Base-by-base conservation (phyloP, 2,797 vertebrate genomes). In the Macrochelys suwanniensis region DNA sequence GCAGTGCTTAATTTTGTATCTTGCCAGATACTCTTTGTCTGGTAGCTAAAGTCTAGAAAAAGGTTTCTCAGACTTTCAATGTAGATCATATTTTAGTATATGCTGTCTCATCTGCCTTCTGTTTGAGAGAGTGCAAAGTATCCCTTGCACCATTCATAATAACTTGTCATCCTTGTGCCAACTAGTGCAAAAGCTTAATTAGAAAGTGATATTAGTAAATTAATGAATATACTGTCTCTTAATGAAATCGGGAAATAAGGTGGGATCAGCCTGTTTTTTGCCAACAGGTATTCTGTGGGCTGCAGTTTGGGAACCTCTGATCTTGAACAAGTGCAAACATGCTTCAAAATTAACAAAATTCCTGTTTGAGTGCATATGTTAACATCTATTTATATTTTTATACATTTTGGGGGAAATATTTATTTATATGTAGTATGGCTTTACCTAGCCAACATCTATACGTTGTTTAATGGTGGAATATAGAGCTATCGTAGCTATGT, bases 401-500 rank as follows among this genome's bases (percentile, higher is more conserved):
- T 28, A 33, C 33, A 1, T 56, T 88, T 85, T 84, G 80, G 16
- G 65, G 4, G 82, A 89, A 91, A 87, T 80, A 89, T 33, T 61
- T 59, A 7, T 33, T 71, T 87, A 78, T 45, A n/a, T 94, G 96
- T 90, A 82, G 17, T 85, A 0, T 51, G 23, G 85, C 84, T 96
- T 80, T 85, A 89, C 80, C 51, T 84, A 68, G 82, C 49, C 88
- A 31, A 1, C 3, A 1, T 92, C 45, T 82, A 85, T 87, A 68
- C 50, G 49, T 47, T 81, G 19, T 85, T 91, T 42, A 49, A 37
- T 81, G 26, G 13, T 88, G 94, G 89, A 94, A 74, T 71, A 89
- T 82, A 93, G 93, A 88, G 78, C 71, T 87, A 2, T 92, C 82
- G 82, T 91, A 94, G 90, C 96, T 11, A 86, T 56, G 59, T 86